Percentiles rank a stretch among this genome's conserved stretches.
phyloP scores from a whole-genome alignment of 2,797 vertebrate genomes.

The Uromys caudimaculatus region DNA sequence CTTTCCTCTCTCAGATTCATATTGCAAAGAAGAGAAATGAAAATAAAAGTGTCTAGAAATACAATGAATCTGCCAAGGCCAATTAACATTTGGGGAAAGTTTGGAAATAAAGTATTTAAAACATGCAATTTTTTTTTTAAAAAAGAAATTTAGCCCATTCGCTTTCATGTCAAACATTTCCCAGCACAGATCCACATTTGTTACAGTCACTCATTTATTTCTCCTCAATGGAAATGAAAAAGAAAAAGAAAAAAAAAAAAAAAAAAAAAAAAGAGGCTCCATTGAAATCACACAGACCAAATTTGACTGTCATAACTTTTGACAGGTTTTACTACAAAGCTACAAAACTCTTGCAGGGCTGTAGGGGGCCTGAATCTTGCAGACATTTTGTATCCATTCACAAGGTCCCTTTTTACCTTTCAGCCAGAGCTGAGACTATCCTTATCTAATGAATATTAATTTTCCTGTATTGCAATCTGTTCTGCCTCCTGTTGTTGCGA shows the following conservation, averaged over 20 bases:
- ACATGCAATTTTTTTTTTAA: not conserved
- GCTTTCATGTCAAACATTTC: slow-evolving; percentile 19
- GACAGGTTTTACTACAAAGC: slow-evolving; percentile 9
- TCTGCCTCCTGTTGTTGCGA: slow-evolving; percentile 63
- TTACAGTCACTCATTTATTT: slow-evolving; percentile 49
- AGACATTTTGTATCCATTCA: not conserved
- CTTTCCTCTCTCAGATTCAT: slow-evolving; percentile 39
- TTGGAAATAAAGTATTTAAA: slow-evolving; percentile 61
- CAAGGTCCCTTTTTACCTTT: slow-evolving; percentile 39
- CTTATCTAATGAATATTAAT: slow-evolving; percentile 61
- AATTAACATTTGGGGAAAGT: slow-evolving; percentile 37
- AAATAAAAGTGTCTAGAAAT: slow-evolving; percentile 56
- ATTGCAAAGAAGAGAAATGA: slow-evolving; percentile 18
- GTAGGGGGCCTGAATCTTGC: not conserved
- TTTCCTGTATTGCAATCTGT: slow-evolving; percentile 72
- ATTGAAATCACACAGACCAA: not conserved
- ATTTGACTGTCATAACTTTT: slow-evolving; percentile 41
- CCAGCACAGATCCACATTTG: not conserved
- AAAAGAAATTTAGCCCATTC: not conserved
- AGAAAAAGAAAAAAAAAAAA: not conserved
- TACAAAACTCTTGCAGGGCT: slow-evolving; percentile 8
- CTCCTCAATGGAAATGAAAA: not conserved
- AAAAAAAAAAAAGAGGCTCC: not conserved
- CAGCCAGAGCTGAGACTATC: slow-evolving; percentile 22
- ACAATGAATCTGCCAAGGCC: not conserved